phyloP scores from a whole-genome alignment of 1,140 invertebrate species.

The Metaphire vulgaris region DNA sequence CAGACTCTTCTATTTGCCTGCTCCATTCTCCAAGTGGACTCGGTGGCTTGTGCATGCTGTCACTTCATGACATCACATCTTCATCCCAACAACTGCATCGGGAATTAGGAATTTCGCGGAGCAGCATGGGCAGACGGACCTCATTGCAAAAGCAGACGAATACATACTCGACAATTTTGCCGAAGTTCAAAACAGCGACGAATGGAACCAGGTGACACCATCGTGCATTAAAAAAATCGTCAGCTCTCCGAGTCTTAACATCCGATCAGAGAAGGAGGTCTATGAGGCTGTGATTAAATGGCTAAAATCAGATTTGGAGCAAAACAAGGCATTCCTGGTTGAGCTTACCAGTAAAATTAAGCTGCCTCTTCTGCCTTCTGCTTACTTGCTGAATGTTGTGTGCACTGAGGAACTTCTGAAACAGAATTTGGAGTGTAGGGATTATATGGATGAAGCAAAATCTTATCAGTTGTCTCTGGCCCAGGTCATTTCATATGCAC shows the following conservation, averaged over 20 bases:
- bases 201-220: constrained; percentile 41
- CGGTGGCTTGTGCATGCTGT: constrained; percentile 45
- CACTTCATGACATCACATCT: constrained; percentile 50
- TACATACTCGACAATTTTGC: constrained; percentile 48
- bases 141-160: constrained; percentile 44
- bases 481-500: constrained; percentile 36
- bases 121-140: constrained; percentile 44
- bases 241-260: constrained; percentile 41
- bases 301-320: constrained; percentile 36
- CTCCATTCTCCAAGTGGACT: constrained; percentile 48
- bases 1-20: constrained; percentile 48
- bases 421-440: constrained; percentile 46
- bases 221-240: constrained; percentile 38
- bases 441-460: constrained; percentile 48
- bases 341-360: constrained; percentile 44
- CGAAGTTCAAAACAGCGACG: constrained; percentile 38
- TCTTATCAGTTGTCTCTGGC: constrained; percentile 49
- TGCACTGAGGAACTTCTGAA: constrained; percentile 44
- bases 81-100: constrained; percentile 49
- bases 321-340: constrained; percentile 34
- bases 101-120: constrained; percentile 48
- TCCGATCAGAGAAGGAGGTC: constrained; percentile 45
- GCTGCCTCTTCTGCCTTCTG: constrained; percentile 43
- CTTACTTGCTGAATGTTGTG: constrained; percentile 45
- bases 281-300: constrained; percentile 48